Percentiles rank a stretch among this genome's conserved stretches.
phyloP scores from a whole-genome alignment of 2,888 invertebrate species.

The Parthenolecanium corni region DNA sequence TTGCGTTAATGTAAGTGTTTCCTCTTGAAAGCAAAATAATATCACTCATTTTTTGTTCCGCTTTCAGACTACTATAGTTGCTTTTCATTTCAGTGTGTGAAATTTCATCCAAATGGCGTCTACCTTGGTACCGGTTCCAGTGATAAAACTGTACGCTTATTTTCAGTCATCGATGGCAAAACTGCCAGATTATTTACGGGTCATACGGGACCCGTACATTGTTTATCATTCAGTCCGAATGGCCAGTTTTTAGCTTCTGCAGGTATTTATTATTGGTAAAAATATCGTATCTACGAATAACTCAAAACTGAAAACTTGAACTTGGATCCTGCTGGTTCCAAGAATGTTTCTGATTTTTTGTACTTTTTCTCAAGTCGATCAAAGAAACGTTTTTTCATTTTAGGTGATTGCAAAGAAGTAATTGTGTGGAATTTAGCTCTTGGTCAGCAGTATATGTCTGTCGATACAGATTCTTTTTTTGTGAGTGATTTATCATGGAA shows the following conservation, averaged over 20 bases:
- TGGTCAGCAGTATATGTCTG: constrained; percentile 4
- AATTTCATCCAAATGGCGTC: constrained; percentile 83
- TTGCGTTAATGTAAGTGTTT: constrained; percentile 64
- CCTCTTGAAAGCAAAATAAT: too few relatives aligned
- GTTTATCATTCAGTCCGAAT: constrained; percentile 71
- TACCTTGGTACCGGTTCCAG: constrained; percentile 82
- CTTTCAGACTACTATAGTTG: too few relatives aligned
- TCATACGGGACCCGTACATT: constrained; percentile 56
- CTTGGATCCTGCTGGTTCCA: background rate
- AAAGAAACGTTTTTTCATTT: background rate
- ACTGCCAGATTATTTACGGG: constrained; percentile 68
- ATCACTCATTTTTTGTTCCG: background rate
- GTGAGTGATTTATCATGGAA: constrained; percentile 19
- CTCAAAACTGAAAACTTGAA: background rate
- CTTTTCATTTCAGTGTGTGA: constrained; percentile 49
- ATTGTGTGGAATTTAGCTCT: constrained; percentile 28
- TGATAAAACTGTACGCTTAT: constrained; percentile 78
- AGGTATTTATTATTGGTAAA: constrained; percentile 43
- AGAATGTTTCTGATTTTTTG: background rate
- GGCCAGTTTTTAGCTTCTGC: constrained; percentile 75
- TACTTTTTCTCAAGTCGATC: background rate
- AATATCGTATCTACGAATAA: background rate
- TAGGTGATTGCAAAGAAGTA: constrained; percentile 26
- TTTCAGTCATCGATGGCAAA: constrained; percentile 73
- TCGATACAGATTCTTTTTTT: constrained; percentile 1